Conservation (phyloP, 2,797 vertebrate species). For the Synanceia verrucosa region DNA sequence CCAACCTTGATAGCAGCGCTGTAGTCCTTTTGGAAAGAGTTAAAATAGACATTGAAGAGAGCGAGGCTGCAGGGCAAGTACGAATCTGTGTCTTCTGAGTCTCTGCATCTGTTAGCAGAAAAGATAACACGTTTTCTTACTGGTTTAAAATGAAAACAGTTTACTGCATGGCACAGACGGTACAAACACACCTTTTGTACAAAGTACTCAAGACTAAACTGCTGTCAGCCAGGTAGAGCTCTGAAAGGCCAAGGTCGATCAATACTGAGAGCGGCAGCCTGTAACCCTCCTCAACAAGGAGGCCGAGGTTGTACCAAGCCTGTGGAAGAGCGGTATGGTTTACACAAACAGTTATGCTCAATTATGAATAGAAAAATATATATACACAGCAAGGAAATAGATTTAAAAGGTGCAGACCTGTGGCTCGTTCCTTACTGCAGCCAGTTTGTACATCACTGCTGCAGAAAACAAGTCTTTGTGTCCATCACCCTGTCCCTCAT, state of each 20-base stretch:
- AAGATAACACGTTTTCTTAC: background rate
- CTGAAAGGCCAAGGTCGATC: conserved; percentile 75
- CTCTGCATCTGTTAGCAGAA: conserved; percentile 78
- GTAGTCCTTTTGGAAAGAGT: conserved; percentile 71
- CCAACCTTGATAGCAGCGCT: conserved; percentile 73
- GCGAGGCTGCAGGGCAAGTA: conserved; percentile 86
- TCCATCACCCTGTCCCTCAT: conserved; percentile 51
- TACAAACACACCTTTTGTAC: conserved; percentile 74
- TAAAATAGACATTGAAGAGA: conserved; percentile 75
- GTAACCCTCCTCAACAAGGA: conserved; percentile 80
- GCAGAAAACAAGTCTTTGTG: conserved; percentile 72
- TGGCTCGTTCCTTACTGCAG: conserved; percentile 79
- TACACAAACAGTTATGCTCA: background rate
- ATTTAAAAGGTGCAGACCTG: conserved; percentile 74
- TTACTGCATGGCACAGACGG: background rate
- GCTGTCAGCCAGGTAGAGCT: conserved; percentile 70
- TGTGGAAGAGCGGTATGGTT: conserved; percentile 47
- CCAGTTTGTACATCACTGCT: conserved; percentile 82
- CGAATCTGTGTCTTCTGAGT: conserved; percentile 78
- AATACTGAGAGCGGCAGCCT: conserved; percentile 73
- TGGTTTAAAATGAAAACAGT: background rate
- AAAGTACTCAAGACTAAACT: conserved; percentile 71
- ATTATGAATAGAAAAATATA: background rate
- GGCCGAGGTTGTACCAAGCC: conserved; percentile 86
- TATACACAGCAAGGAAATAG: background rate